Evolutionary conservation across 2,888 invertebrate genomes (phyloP).

Genomic region (Pomacea canaliculata): DNA sequence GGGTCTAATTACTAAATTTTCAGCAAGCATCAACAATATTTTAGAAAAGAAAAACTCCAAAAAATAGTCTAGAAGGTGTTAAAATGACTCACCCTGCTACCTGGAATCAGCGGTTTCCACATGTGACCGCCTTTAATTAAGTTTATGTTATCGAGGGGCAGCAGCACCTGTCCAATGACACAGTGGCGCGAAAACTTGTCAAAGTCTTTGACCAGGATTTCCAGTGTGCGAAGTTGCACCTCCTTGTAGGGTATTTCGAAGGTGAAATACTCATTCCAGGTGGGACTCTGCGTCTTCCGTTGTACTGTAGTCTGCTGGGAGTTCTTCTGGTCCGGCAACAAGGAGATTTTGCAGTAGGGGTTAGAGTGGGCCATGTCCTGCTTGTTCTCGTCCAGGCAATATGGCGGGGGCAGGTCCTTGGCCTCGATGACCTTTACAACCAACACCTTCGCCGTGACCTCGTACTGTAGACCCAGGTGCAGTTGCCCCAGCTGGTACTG

Average conservation of each 20-base stretch:
- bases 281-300: conserved; percentile 70
- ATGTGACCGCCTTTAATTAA: conserved; percentile 70
- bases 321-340: conserved; percentile 70
- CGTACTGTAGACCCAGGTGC: conserved; percentile 69
- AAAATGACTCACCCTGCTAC: conserved; percentile 58
- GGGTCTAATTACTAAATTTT: too few relatives aligned
- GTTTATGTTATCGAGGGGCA: conserved; percentile 68
- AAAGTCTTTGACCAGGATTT: conserved; percentile 71
- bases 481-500: conserved; percentile 65
- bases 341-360: conserved; percentile 69
- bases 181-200: conserved; percentile 71
- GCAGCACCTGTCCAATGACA: conserved; percentile 70
- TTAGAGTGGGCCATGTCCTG: conserved; percentile 71
- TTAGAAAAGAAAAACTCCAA: too few relatives aligned
- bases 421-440: conserved; percentile 71
- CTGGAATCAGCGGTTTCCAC: conserved; percentile 70
- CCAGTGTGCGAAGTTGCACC: conserved; percentile 67
- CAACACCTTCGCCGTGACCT: conserved; percentile 62
- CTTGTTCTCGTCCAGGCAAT: conserved; percentile 63
- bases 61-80: too few relatives aligned
- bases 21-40: too few relatives aligned
- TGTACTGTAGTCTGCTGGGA: conserved; percentile 71
- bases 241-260: conserved; percentile 70
- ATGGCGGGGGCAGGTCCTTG: conserved; percentile 68
- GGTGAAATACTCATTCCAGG: conserved; percentile 70